These are phyloP conservation scores for Fistularia tabacaria DNA, from an alignment of 2,797 vertebrate genomes.

Conservation along the genomic window DNA sequence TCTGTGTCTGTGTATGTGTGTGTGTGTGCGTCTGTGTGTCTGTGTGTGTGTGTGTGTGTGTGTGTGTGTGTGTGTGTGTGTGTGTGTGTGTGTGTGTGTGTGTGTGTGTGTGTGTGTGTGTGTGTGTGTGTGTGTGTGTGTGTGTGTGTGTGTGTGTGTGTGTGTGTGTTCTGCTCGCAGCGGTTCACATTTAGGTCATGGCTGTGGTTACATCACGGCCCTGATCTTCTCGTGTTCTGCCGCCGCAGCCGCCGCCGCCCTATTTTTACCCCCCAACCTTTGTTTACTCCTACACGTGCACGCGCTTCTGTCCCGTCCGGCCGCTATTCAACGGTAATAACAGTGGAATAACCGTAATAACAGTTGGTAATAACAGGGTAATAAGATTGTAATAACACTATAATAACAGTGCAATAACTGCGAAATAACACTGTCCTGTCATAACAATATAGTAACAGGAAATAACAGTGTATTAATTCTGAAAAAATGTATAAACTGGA, in stretches of 20 bases:
- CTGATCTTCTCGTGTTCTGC: constrained; percentile 33
- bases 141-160: constrained; percentile 12
- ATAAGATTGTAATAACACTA: too few species aligned
- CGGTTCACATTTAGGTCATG: constrained; percentile 69
- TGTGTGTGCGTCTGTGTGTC: background rate
- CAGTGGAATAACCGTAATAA: too few species aligned
- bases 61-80: constrained; percentile 6
- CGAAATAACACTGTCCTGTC: too few species aligned
- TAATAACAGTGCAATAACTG: too few species aligned
- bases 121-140: too few species aligned
- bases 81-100: constrained; percentile 2
- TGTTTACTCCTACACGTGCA: background rate
- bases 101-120: background rate
- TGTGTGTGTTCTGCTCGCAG: constrained; percentile 45
- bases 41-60: too few species aligned
- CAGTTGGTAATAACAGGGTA: too few species aligned
- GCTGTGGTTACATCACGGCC: constrained; percentile 64
- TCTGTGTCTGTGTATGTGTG: constrained; percentile 5
- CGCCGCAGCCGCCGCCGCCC: constrained; percentile 6
- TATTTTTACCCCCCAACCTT: constrained; percentile 17
- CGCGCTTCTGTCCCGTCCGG: too few species aligned
- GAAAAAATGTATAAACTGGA: too few species aligned
- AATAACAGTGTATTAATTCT: too few species aligned
- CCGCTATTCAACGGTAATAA: too few species aligned
- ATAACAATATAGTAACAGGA: too few species aligned